These are phyloP conservation scores for Drosophila pruinosa DNA, from an alignment of 1,140 invertebrate species.

Conservation along the genomic window DNA sequence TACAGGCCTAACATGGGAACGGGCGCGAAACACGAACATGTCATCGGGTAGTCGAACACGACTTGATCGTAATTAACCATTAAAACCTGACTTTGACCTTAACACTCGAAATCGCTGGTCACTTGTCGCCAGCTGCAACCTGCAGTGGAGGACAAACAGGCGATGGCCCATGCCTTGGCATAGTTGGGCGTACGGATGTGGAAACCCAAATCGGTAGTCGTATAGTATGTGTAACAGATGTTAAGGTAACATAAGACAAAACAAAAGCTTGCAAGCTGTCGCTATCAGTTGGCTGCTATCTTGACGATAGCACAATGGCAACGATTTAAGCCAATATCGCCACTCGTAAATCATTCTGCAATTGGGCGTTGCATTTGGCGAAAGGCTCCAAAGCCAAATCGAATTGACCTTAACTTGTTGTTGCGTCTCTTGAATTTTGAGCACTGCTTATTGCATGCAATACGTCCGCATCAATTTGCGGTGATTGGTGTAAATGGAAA, in stretches of 20 bases:
- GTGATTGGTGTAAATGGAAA: slow-evolving; percentile 67
- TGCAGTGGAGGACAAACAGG: slow-evolving; percentile 12
- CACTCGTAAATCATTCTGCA: slow-evolving; percentile 63
- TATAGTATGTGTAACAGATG: slow-evolving; percentile 7
- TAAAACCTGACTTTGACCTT: slow-evolving; percentile 77
- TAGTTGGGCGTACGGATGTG: slow-evolving; percentile 23
- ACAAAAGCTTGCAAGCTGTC: not conserved
- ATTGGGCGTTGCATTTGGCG: slow-evolving; percentile 50
- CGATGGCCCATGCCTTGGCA: slow-evolving; percentile 28
- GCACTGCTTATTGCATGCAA: slow-evolving; percentile 10
- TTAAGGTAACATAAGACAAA: not conserved
- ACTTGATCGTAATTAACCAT: slow-evolving; percentile 66
- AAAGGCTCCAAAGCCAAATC: slow-evolving; percentile 55
- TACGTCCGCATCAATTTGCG: slow-evolving; percentile 57
- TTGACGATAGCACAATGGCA: slow-evolving; percentile 36
- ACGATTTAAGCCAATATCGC: slow-evolving; percentile 43
- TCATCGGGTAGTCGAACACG: slow-evolving; percentile 46
- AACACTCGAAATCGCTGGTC: slow-evolving; percentile 56
- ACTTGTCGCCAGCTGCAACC: slow-evolving; percentile 28
- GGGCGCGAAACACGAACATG: slow-evolving; percentile 34
- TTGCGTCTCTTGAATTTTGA: not conserved
- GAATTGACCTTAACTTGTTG: slow-evolving; percentile 67
- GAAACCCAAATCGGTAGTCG: too few relatives aligned
- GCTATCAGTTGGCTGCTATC: slow-evolving; percentile 17
- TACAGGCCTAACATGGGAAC: slow-evolving; percentile 62